Percentiles rank a stretch among this genome's conserved stretches.
These are phyloP conservation scores for Ceratina calcarata DNA, from an alignment of 1,140 invertebrate genomes.

Conservation along the genomic window DNA sequence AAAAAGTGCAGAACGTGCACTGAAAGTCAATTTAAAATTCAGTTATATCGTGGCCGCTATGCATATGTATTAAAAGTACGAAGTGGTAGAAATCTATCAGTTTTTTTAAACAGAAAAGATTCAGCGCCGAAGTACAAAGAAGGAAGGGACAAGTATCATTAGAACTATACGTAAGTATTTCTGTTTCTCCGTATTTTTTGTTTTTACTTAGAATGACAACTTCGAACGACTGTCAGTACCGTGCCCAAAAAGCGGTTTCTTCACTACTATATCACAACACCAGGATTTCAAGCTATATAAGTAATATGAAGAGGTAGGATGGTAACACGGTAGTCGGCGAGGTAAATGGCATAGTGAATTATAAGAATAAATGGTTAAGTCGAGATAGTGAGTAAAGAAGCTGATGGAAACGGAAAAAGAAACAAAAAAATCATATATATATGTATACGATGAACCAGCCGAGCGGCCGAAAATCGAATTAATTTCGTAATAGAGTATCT, in stretches of 20 bases:
- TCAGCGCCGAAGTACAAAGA: slow-evolving; percentile 26
- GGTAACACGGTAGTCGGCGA: slow-evolving; percentile 58
- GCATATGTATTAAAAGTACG: background rate
- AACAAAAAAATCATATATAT: slow-evolving; percentile 41
- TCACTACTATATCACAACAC: slow-evolving; percentile 78
- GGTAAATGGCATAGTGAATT: slow-evolving; percentile 63
- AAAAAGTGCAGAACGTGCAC: no score
- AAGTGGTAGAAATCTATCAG: no score
- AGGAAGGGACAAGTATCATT: slow-evolving; percentile 50
- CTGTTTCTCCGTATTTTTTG: slow-evolving; percentile 11
- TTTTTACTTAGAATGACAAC: slow-evolving; percentile 55
- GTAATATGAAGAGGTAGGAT: slow-evolving; percentile 69
- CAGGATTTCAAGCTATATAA: slow-evolving; percentile 77
- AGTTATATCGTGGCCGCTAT: background rate
- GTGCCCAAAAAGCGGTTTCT: slow-evolving; percentile 77
- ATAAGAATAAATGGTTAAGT: slow-evolving; percentile 64
- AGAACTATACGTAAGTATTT: slow-evolving; percentile 31
- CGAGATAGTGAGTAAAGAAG: slow-evolving; percentile 61
- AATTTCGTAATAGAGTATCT: slow-evolving; percentile 1
- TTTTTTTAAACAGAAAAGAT: no score
- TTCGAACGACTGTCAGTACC: slow-evolving; percentile 70
- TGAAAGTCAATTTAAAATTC: no score
- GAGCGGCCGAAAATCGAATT: slow-evolving; percentile 59
- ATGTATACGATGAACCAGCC: slow-evolving; percentile 54
- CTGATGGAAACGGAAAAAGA: slow-evolving; percentile 56